phyloP scores from a whole-genome alignment of 2,113 vertebrate genomes.

The Muscicapa adusta region DNA sequence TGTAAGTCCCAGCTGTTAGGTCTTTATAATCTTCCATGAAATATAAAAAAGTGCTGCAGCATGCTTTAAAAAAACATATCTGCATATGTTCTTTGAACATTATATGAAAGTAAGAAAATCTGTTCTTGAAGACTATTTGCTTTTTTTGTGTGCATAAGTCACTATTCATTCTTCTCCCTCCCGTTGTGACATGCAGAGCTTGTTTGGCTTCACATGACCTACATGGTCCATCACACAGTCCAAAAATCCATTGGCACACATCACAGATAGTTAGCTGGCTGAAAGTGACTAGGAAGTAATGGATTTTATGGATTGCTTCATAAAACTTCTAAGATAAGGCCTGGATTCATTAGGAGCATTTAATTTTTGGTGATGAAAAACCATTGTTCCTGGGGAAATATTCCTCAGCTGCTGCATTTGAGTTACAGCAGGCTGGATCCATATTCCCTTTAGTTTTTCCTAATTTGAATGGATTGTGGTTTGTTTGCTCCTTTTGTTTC shows the following conservation, averaged over 20 bases:
- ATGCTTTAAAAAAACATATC: neutral
- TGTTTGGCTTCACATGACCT: neutral
- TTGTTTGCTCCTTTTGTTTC: neutral
- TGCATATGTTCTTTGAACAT: neutral
- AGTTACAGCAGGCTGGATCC: neutral
- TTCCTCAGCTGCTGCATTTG: neutral
- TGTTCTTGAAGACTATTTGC: neutral
- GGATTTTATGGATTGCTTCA: neutral
- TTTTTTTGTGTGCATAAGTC: neutral
- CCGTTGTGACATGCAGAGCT: neutral
- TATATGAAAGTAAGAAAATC: neutral
- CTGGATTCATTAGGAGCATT: neutral
- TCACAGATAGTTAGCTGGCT: neutral
- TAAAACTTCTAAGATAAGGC: neutral
- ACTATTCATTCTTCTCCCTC: neutral
- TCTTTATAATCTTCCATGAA: neutral
- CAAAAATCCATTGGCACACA: neutral
- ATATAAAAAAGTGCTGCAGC: neutral
- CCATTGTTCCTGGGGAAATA: neutral
- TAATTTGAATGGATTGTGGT: neutral
- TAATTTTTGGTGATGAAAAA: neutral
- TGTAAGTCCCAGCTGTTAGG: neutral
- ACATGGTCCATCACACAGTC: neutral
- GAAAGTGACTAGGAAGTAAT: neutral
- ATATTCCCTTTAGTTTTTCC: neutral